Conservation (phyloP, 2,113 vertebrate genomes). For the Leiothrix lutea region DNA sequence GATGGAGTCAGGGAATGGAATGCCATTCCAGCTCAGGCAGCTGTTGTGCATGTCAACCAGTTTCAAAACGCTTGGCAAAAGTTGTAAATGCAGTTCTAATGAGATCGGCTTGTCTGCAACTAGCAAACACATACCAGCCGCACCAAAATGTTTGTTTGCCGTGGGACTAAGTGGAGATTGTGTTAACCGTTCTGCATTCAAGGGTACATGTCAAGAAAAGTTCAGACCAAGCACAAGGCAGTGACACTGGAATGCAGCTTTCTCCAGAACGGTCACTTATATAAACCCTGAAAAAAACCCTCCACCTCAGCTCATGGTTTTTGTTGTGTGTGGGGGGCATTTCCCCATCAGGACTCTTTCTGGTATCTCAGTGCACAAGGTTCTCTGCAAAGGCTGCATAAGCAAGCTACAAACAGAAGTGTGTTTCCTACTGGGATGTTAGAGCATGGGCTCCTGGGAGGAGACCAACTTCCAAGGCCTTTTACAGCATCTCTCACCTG, state of each 20-base stretch:
- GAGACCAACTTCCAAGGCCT: background rate
- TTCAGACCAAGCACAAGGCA: slow-evolving; percentile 31
- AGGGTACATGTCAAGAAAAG: slow-evolving; percentile 47
- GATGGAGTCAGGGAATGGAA: background rate
- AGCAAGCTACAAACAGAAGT: background rate
- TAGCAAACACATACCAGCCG: slow-evolving; percentile 54
- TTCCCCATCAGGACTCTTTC: background rate
- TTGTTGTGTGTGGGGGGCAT: accelerated
- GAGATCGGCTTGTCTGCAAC: slow-evolving; percentile 38
- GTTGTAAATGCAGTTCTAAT: slow-evolving; percentile 51
- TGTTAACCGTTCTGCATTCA: slow-evolving; percentile 14
- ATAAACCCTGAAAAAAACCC: background rate
- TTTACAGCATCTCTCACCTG: background rate
- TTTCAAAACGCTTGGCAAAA: slow-evolving; percentile 52
- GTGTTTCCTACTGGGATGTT: background rate
- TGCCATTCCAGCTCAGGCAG: slow-evolving; percentile 3
- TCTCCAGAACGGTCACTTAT: accelerated
- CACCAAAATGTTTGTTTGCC: slow-evolving; percentile 47
- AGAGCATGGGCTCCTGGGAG: background rate
- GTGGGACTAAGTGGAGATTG: slow-evolving; percentile 43
- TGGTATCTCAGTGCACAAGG: background rate
- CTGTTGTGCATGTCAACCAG: slow-evolving; percentile 32
- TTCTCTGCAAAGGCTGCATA: background rate
- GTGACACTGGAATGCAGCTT: slow-evolving; percentile 51
- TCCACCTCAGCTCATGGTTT: background rate